Evolutionary conservation across 1,140 invertebrate genomes (phyloP).

Genomic region (Drosophila willistoni): DNA sequence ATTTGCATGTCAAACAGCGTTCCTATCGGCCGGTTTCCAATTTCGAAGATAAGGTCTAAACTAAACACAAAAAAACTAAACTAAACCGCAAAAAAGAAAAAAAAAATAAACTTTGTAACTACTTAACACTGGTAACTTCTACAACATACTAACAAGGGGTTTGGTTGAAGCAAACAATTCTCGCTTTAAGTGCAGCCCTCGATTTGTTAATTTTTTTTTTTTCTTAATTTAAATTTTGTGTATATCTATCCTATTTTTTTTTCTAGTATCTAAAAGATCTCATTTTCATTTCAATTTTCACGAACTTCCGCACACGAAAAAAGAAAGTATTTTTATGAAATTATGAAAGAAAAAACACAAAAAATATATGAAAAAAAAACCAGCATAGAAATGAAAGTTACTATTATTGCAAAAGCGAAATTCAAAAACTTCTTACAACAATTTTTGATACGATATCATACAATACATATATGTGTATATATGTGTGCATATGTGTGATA

Average conservation of each 20-base stretch:
- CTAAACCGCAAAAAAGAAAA: background rate
- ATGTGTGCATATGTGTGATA: conserved; percentile 44
- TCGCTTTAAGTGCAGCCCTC: conserved; percentile 4
- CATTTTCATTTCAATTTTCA: conserved; percentile 73
- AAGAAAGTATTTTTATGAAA: conserved; percentile 77
- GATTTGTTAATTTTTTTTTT: conserved; percentile 27
- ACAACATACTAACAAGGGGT: background rate
- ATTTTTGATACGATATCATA: conserved; percentile 15
- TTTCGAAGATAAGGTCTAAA: conserved; percentile 74
- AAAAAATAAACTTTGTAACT: background rate
- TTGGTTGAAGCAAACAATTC: background rate
- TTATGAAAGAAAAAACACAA: conserved; percentile 45
- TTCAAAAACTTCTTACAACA: conserved; percentile 8
- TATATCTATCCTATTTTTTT: conserved; percentile 30
- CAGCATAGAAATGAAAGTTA: conserved; percentile 46
- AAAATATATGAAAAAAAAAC: conserved; percentile 35
- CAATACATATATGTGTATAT: conserved; percentile 35
- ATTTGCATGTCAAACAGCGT: conserved; percentile 71
- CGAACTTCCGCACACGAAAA: conserved; percentile 66
- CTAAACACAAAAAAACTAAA: conserved; percentile 18
- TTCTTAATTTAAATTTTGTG: conserved; percentile 25
- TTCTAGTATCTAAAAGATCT: conserved; percentile 74
- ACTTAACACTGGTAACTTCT: background rate
- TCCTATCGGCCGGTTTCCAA: conserved; percentile 78
- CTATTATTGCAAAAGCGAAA: conserved; percentile 46